Evolutionary conservation across 2,797 vertebrate genomes (phyloP).

Genomic region (Myripristis jacobus): DNA sequence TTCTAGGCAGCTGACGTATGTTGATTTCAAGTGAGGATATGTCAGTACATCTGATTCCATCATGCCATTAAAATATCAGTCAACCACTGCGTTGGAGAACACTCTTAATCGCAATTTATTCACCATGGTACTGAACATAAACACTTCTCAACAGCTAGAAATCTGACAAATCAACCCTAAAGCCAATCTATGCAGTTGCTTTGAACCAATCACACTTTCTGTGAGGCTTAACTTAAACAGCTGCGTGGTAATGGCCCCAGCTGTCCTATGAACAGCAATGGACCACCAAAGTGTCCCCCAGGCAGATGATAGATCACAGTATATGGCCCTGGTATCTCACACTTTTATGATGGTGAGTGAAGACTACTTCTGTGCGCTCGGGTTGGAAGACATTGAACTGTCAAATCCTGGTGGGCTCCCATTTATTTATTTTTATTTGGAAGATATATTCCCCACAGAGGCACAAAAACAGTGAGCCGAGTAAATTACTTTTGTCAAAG

Average conservation of each 20-base stretch:
- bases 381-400: slow-evolving; percentile 70
- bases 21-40: too few relatives aligned
- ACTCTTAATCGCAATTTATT: background rate
- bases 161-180: slow-evolving; percentile 9
- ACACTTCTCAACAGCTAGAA: background rate
- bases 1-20: too few relatives aligned
- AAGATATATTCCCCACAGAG: slow-evolving; percentile 76
- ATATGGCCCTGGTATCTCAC: slow-evolving; percentile 41
- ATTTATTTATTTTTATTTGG: slow-evolving; percentile 78
- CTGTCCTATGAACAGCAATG: slow-evolving; percentile 51
- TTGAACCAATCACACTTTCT: slow-evolving; percentile 33
- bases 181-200: slow-evolving; percentile 6
- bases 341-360: slow-evolving; percentile 64
- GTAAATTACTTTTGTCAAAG: slow-evolving; percentile 83
- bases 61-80: background rate
- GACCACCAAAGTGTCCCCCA: slow-evolving; percentile 66
- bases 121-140: background rate
- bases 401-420: slow-evolving; percentile 64
- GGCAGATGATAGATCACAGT: slow-evolving; percentile 64
- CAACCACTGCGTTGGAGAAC: background rate
- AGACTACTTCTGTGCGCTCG: slow-evolving; percentile 28
- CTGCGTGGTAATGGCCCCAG: slow-evolving; percentile 68
- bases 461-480: slow-evolving; percentile 68
- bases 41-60: too few relatives aligned
- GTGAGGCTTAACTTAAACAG: slow-evolving; percentile 56